phyloP scores from a whole-genome alignment of 30 jellyfish, hydroid and myxozoan species.

The Sanderia malayensis region DNA sequence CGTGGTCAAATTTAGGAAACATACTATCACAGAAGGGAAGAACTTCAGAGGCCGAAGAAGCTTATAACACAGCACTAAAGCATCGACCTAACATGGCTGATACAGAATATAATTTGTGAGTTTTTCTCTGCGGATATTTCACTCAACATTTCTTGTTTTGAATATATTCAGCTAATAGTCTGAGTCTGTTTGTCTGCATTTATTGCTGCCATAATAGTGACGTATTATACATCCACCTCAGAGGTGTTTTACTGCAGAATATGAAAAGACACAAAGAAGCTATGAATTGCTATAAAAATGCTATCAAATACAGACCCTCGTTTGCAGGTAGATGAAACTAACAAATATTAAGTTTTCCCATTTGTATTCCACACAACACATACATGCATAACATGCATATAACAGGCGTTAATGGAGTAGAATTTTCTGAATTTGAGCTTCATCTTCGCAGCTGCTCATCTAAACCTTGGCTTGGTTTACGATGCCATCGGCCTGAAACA shows the following conservation, averaged over 20 bases:
- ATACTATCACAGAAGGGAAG: slow-evolving; percentile 45
- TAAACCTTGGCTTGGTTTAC: slow-evolving; percentile 75
- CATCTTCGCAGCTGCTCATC: slow-evolving; percentile 71
- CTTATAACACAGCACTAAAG: slow-evolving; percentile 62
- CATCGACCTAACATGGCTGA: slow-evolving; percentile 88
- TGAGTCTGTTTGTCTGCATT: too few relatives aligned
- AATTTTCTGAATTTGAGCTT: neutral
- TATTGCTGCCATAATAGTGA: too few relatives aligned
- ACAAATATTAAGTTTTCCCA: too few relatives aligned
- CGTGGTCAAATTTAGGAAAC: slow-evolving; percentile 77
- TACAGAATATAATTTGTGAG: slow-evolving; percentile 84
- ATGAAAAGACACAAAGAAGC: slow-evolving; percentile 66
- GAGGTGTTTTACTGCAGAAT: slow-evolving; percentile 82
- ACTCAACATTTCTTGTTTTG: too few relatives aligned
- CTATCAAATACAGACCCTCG: slow-evolving; percentile 75
- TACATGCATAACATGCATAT: too few relatives aligned
- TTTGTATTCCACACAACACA: too few relatives aligned
- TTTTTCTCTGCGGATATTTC: too few relatives aligned
- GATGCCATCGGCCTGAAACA: slow-evolving; percentile 36
- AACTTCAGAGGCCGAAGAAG: slow-evolving; percentile 66
- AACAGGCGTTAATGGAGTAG: too few relatives aligned
- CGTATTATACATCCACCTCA: slow-evolving; percentile 10
- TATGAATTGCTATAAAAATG: slow-evolving; percentile 52
- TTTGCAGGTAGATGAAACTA: slow-evolving; percentile 92
- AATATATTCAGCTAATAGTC: too few relatives aligned